Conservation (phyloP, 2,113 vertebrate genomes). For the Myodes glareolus region DNA sequence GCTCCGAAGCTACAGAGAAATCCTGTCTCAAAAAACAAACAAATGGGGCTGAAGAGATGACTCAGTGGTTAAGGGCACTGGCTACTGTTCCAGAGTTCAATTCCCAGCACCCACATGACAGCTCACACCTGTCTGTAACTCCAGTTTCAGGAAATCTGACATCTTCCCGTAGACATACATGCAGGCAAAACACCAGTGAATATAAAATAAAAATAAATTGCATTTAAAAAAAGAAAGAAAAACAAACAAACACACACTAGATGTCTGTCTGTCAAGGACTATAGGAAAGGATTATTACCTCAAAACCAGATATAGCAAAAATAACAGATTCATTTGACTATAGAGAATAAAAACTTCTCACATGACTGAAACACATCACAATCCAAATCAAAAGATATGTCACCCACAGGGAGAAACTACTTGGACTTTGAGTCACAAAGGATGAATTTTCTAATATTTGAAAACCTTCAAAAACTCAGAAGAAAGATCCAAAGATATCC, state of each 20-base stretch:
- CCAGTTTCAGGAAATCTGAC: too few species aligned
- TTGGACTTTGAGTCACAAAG: not conserved
- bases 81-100: too few species aligned
- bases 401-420: not conserved
- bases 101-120: too few species aligned
- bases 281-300: not conserved
- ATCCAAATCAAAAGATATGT: not conserved
- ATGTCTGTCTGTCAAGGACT: not conserved
- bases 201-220: too few species aligned
- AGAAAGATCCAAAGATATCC: not conserved
- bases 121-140: too few species aligned
- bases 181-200: too few species aligned
- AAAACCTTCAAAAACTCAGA: not conserved
- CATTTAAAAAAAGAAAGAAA: too few species aligned
- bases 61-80: too few species aligned
- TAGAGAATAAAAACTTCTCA: not conserved
- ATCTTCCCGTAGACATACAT: too few species aligned
- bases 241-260: not conserved
- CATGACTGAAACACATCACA: not conserved
- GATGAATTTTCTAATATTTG: not conserved
- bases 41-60: too few species aligned
- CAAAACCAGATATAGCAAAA: not conserved
- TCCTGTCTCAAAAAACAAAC: too few species aligned
- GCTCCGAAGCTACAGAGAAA: too few species aligned
- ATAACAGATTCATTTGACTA: not conserved